phyloP scores from a whole-genome alignment of 2,113 vertebrate genomes.

The Catharus fuscescens region DNA sequence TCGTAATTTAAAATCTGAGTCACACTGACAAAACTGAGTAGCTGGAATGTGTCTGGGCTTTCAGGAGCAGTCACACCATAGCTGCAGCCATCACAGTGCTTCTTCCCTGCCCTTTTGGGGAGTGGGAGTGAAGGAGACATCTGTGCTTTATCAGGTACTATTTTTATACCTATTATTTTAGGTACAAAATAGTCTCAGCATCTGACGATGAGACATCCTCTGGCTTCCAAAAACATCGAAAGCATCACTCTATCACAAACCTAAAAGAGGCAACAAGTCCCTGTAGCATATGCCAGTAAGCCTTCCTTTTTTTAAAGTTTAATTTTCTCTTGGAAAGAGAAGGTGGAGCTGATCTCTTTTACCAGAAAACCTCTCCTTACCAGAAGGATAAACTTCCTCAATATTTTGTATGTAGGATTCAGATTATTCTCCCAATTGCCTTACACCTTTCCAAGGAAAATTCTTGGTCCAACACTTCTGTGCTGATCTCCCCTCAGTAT shows the following conservation, averaged over 20 bases:
- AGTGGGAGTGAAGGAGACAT: slow-evolving; percentile 9
- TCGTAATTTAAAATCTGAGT: neutral
- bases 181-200: slow-evolving; percentile 24
- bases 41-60: neutral
- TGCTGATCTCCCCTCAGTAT: neutral
- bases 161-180: slow-evolving; percentile 47
- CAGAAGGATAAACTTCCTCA: neutral
- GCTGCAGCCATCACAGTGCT: neutral
- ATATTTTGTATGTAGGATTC: neutral
- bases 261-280: neutral
- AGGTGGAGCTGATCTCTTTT: neutral
- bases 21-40: neutral
- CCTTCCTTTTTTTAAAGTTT: neutral
- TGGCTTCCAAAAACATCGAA: neutral
- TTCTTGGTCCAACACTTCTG: neutral
- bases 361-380: neutral
- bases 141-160: slow-evolving; percentile 7
- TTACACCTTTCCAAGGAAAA: neutral
- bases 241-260: neutral
- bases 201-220: slow-evolving; percentile 29
- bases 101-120: neutral
- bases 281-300: neutral
- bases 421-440: neutral
- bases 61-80: neutral
- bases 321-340: neutral